A percentile compares a stretch with the other conserved stretches of the same genome.
Evolutionary conservation across 2,113 vertebrate species (phyloP).

Genomic region (Steatornis caripensis): DNA sequence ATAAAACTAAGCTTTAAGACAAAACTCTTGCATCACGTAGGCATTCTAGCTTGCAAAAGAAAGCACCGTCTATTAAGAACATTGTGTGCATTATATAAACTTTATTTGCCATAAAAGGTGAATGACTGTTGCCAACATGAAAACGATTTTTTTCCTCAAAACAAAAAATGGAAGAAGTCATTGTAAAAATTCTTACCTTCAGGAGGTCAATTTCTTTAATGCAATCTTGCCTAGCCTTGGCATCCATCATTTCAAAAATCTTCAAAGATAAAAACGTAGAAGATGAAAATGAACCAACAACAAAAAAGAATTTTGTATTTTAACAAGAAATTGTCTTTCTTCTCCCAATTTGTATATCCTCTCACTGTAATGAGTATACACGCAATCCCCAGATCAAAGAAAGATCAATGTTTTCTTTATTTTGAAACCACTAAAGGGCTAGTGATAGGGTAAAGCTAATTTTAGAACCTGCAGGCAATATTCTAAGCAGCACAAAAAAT

Average conservation of each 20-base stretch:
- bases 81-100: background rate
- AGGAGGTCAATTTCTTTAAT: constrained; percentile 93
- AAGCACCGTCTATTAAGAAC: background rate
- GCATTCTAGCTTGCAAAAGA: background rate
- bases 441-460: background rate
- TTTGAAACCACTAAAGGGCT: background rate
- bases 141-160: background rate
- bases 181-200: constrained; percentile 76
- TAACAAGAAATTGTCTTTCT: background rate
- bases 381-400: background rate
- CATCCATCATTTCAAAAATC: constrained; percentile 97
- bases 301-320: background rate
- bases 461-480: background rate
- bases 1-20: background rate
- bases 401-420: background rate
- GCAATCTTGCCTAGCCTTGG: constrained; percentile 91
- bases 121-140: background rate
- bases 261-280: constrained; percentile 28
- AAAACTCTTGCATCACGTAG: background rate
- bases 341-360: background rate
- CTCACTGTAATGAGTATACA: background rate
- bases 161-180: background rate
- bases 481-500: background rate
- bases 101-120: background rate
- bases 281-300: background rate